Conservation (phyloP, 1,140 invertebrate species). For the Drosophila kurseongensis region DNA sequence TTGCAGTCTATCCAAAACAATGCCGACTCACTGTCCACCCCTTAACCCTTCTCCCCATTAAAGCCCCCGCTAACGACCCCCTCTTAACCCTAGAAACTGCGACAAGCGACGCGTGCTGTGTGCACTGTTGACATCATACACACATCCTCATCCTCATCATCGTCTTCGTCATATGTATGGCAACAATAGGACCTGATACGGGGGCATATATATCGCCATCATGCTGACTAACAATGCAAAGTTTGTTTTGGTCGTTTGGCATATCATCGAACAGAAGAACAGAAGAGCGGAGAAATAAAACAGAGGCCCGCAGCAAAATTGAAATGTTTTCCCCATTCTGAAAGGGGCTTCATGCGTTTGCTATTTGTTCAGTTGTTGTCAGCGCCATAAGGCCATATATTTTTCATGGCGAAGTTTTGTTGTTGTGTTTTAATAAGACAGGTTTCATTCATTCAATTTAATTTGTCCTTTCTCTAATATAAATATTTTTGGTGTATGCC, state of each 20-base stretch:
- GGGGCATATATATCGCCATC: conserved; percentile 38
- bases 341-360: conserved; percentile 25
- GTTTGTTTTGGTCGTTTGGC: conserved; percentile 64
- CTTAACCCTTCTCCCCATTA: not conserved
- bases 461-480: not conserved
- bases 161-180: conserved; percentile 10
- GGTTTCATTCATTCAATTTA: not conserved
- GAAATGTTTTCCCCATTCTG: conserved; percentile 29
- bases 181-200: conserved; percentile 34
- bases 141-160: conserved; percentile 31
- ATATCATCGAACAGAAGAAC: conserved; percentile 43
- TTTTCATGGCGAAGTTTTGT: not conserved
- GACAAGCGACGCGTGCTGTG: conserved; percentile 62
- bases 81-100: conserved; percentile 19
- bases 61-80: not conserved
- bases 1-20: conserved; percentile 72
- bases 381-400: not conserved
- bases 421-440: conserved; percentile 10
- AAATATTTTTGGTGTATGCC: too few species aligned
- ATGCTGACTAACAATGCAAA: conserved; percentile 72
- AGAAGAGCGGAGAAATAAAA: conserved; percentile 12
- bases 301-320: conserved; percentile 51
- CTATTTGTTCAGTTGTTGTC: conserved; percentile 41
- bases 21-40: conserved; percentile 60
- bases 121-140: conserved; percentile 71